Evolutionary conservation across 1,140 invertebrate genomes (phyloP), one percentile per base, ranked within the genome.

Genomic region (Drosophila tristis): DNA sequence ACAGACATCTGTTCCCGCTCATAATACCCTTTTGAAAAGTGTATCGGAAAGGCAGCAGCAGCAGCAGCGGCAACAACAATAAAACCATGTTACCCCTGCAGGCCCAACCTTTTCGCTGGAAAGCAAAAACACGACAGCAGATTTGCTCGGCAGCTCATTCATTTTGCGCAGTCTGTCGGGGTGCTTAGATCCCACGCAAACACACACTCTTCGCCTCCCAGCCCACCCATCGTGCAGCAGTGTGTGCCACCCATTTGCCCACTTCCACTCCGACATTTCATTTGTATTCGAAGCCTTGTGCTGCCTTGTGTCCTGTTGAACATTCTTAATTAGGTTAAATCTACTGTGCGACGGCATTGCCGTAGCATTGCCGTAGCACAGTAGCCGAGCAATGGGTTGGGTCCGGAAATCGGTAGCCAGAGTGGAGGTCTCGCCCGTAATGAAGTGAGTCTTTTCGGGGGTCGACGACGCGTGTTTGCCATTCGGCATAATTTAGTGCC

Each of bases 301-400:
- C 35, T 13, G 35, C 35, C 35, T 39, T 39, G 35, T 39, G 35
- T 91, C 90, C 90, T 91, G 90, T 84, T 91, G 86, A 91, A 91
- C 90, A 91, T 91, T 91, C 86, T 91, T 91, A 91, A 91, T 91
- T 91, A 91, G 90, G 90, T 91, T 91, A 91, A 91, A 90, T 91
- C 90, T 91, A 90, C 82, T 87, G 82, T 87, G 75, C 78, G 45
- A 57, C 44, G 66, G 64, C 63, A 61, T 20, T 20, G 20, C 20
- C 20, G 20, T 20, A 20, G 20, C 16, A 1, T 16, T 0, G 16
- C 20, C 20, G 20, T 20, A 20, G 29, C 23, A 42, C 44, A 25
- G 26, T 7, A 29, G 26, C 2, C 26, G 35, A 11, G 35, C 35
- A 39, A 4, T 70, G 65, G 67, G 65, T 43, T 50, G 67, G 35